Evolutionary conservation across 2,888 invertebrate species (phyloP).

Genomic region (Caenorhabditis japonica): DNA sequence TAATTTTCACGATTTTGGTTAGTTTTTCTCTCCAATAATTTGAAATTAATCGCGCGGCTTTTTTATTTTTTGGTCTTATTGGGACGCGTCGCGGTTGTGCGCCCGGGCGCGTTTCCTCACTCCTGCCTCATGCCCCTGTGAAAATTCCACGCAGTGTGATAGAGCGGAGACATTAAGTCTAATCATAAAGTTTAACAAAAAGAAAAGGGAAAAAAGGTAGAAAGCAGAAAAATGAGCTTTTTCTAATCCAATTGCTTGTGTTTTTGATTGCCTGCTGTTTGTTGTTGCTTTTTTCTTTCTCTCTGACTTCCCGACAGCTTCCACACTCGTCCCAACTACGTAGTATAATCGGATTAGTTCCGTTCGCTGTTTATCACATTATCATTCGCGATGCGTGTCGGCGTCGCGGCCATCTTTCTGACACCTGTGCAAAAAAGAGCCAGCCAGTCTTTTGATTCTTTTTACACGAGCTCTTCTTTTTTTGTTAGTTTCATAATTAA

Average conservation of each 20-base stretch:
- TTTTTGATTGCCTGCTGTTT: slow-evolving; percentile 27
- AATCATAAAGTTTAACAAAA: neutral
- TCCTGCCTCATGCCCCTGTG: too few species aligned
- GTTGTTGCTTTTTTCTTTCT: slow-evolving; percentile 3
- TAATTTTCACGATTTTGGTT: too few species aligned
- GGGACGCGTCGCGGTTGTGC: too few species aligned
- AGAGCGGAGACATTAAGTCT: too few species aligned
- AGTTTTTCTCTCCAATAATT: too few species aligned
- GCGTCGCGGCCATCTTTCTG: slow-evolving; percentile 27
- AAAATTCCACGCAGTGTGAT: too few species aligned
- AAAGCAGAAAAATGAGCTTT: too few species aligned
- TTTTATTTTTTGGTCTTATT: too few species aligned
- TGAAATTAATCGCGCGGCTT: too few species aligned
- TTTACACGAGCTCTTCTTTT: slow-evolving; percentile 6
- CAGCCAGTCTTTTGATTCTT: slow-evolving; percentile 12
- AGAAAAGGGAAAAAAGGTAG: slow-evolving; percentile 1
- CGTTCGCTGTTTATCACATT: slow-evolving; percentile 43
- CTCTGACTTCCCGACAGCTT: slow-evolving; percentile 10
- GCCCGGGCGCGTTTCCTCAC: too few species aligned
- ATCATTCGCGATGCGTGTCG: slow-evolving; percentile 38
- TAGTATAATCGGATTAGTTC: slow-evolving; percentile 24
- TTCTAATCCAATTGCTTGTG: slow-evolving; percentile 30
- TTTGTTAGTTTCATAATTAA: neutral
- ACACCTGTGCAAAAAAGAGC: slow-evolving; percentile 29
- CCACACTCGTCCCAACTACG: slow-evolving; percentile 15